These are phyloP conservation scores for Notamacropus eugenii DNA, from an alignment of 2,797 vertebrate species.

Conservation along the genomic window DNA sequence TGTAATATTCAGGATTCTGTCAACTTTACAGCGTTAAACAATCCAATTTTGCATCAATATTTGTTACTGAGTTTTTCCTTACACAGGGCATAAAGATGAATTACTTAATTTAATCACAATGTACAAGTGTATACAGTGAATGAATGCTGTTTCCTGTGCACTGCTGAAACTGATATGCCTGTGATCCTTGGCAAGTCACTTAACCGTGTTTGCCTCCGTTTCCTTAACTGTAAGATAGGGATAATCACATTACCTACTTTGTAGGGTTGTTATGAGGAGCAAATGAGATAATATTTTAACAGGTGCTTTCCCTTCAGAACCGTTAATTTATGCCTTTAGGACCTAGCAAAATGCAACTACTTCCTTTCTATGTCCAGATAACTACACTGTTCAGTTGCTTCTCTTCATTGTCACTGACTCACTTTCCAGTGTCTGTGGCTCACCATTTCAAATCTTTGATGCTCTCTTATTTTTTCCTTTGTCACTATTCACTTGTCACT, in stretches of 20 bases:
- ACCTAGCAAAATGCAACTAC: not conserved
- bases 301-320: not conserved
- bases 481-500: not conserved
- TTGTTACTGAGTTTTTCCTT: not conserved
- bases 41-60: not conserved
- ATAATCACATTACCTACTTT: not conserved
- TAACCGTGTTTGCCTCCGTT: not conserved
- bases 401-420: not conserved
- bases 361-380: not conserved
- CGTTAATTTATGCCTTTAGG: not conserved
- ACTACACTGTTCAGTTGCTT: not conserved
- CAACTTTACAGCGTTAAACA: not conserved
- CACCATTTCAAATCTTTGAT: not conserved
- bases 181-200: not conserved
- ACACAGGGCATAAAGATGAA: not conserved
- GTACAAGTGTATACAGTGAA: not conserved
- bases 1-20: not conserved
- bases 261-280: not conserved
- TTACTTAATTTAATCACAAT: not conserved
- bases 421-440: not conserved
- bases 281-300: not conserved
- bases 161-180: not conserved
- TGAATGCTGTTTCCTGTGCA: not conserved
- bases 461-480: not conserved
- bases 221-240: not conserved